Evolutionary conservation across 2,888 invertebrate species (phyloP), one percentile per base, ranked within the genome.

Genomic region (Acrobasis consociella): DNA sequence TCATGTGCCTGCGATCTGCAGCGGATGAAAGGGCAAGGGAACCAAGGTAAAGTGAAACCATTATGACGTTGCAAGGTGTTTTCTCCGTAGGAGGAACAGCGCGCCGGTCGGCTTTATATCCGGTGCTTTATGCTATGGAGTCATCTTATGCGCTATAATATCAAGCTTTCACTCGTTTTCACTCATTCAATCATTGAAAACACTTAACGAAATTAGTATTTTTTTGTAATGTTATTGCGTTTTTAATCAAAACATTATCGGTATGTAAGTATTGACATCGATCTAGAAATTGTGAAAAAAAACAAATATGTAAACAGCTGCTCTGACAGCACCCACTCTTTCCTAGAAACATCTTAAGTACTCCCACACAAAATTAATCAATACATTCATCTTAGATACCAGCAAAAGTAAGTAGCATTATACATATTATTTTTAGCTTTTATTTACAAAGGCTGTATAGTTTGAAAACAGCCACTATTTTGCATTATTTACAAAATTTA

Each of bases 1-100:
- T 92, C 94, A 93, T 94, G 93, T 93, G 81, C 78, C 68, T 83
- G 75, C 76, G 77, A 77, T 81, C 82, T 86, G 74, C 90, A 96
- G 96, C 96, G 96, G 95, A 96, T 96, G 95, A 96, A 96, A 96
- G 96, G 96, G 94, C 96, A 96, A 94, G 96, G 95, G 94, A 96
- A 95, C 93, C 95, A 95, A 95, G 95, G 96, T 95, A 94, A 90
- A 82, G 81, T 82, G 72, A 71, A 71, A 80, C 77, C 78, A 79
- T 82, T 88, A 80, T 92, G 91, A 91, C 91, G 92, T 92, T 88
- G 91, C 89, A 88, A 77, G 78, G 83, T 86, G 87, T 89, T 89
- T 87, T 89, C 83, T 83, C 80, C 75, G 79, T 81, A 83, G 78
- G 77, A 80, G 77, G 76, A 78, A 78, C 73, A 81, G 81, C 75